Conservation (phyloP, 2,888 invertebrate species). For the Maniola hyperantus region DNA sequence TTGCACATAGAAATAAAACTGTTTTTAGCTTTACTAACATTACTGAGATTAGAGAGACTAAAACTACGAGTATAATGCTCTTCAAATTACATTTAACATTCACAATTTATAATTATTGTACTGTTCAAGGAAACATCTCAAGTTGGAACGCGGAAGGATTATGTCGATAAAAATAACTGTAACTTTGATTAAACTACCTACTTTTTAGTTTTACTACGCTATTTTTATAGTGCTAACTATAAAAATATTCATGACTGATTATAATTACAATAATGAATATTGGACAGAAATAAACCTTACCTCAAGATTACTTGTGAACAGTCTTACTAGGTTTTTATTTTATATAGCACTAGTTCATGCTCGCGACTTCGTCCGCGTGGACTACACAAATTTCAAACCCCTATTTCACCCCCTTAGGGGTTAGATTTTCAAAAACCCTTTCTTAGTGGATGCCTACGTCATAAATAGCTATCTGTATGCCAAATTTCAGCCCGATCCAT, state of each 20-base stretch:
- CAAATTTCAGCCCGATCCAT: too few relatives aligned
- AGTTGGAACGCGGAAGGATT: not conserved
- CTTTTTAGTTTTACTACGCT: not conserved
- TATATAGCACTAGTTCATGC: too few relatives aligned
- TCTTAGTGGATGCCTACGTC: too few relatives aligned
- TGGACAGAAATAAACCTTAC: not conserved
- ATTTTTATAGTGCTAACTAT: not conserved
- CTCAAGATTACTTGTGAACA: too few relatives aligned
- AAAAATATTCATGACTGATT: not conserved
- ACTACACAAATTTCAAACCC: too few relatives aligned
- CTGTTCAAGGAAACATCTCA: not conserved
- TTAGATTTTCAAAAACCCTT: too few relatives aligned
- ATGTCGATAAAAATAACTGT: slow-evolving; percentile 6
- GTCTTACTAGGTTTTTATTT: too few relatives aligned
- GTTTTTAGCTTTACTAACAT: not conserved
- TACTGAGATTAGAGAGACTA: slow-evolving; percentile 15
- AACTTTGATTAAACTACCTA: slow-evolving; percentile 5
- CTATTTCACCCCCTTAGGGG: too few relatives aligned
- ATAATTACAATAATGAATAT: not conserved
- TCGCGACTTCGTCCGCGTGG: too few relatives aligned
- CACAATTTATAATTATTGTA: slow-evolving; percentile 29
- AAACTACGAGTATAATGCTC: slow-evolving; percentile 29
- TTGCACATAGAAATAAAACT: slow-evolving; percentile 5
- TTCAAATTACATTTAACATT: slow-evolving; percentile 27
- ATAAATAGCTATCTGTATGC: too few relatives aligned